Base-by-base conservation (phyloP, 2,888 invertebrate genomes). In the Tholera decimalis region DNA sequence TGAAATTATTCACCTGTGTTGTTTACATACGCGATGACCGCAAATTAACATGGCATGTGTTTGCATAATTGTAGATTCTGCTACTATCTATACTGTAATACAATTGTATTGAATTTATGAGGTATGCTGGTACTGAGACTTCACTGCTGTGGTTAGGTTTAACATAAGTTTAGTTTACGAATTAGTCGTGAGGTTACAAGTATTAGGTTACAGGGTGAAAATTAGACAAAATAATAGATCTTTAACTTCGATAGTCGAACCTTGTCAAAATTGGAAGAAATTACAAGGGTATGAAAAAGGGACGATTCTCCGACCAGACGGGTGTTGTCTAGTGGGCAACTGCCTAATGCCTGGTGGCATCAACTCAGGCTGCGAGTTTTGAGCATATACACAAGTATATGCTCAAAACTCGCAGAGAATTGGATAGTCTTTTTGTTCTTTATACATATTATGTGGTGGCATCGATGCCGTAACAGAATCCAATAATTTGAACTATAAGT, bases 1-100 rank as follows among this genome's bases (percentile, higher is more conserved):
- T 81, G 79, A 87, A 89, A 89, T 89, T 86, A 87, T 88, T 88
- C 88, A 86, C 79, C 80, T 74, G 84, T 58, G 60, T 80, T 87
- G 86, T 88, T 88, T 88, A 86, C 68, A 64, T 54, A 71, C 84
- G 78, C 79, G 79, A 84, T 83, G 84, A 82, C 83, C 84, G 80
- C 85, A 85, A 87, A 87, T 87, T 85, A 88, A 79, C 79, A 72
- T 75, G 75, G 82, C 83, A 83, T 82, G 75, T 73, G 72, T 84
- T 83, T 72, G 64, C 72, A 72, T 72, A 71, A 77, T 75, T 69
- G 61, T 60, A 66, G 28, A 70, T 56, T 59, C 55, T 18, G 28
- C 59, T 50, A 30, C 41, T 43, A 33, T 64, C 39, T 26, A 44
- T 64, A 63, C 47, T 50, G 30, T 57, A 13, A 49, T 57, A 63